Percentiles rank a stretch among this genome's conserved stretches.
Evolutionary conservation across 1,140 invertebrate genomes (phyloP).

Genomic region (Orchesella cincta): DNA sequence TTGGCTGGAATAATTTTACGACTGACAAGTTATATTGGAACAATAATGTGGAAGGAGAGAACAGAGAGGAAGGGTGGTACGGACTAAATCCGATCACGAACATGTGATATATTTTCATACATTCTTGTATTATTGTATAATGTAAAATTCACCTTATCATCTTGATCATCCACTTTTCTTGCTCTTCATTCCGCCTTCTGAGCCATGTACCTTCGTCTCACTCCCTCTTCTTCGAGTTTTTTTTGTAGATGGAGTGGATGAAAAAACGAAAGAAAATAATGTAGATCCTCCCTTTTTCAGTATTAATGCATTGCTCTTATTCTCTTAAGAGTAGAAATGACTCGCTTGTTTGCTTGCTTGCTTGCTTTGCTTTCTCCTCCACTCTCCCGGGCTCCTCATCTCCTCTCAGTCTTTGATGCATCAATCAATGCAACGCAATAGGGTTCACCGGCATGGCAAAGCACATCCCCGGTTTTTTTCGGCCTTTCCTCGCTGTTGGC

Average conservation of each 20-base stretch:
- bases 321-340: not conserved
- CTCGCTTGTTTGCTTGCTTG: not conserved
- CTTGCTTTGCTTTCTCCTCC: not conserved
- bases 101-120: slow-evolving; percentile 4
- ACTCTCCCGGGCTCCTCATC: not conserved
- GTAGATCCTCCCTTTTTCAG: slow-evolving; percentile 4
- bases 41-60: not conserved
- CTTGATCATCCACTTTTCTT: slow-evolving; percentile 1
- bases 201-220: not conserved
- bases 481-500: not conserved
- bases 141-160: not conserved
- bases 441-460: not conserved
- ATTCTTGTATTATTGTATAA: not conserved
- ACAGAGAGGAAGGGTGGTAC: not conserved
- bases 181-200: not conserved
- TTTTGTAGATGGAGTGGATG: not conserved
- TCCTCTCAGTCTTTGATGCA: not conserved
- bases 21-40: not conserved
- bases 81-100: slow-evolving; percentile 6
- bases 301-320: not conserved
- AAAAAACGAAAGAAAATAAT: not conserved
- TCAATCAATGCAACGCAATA: slow-evolving; percentile 8
- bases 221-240: not conserved
- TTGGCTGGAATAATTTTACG: slow-evolving; percentile 2
- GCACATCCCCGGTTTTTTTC: not conserved